Evolutionary conservation across 2,888 invertebrate genomes (phyloP), one percentile per base, ranked within the genome.

Genomic region (Merodon equestris): DNA sequence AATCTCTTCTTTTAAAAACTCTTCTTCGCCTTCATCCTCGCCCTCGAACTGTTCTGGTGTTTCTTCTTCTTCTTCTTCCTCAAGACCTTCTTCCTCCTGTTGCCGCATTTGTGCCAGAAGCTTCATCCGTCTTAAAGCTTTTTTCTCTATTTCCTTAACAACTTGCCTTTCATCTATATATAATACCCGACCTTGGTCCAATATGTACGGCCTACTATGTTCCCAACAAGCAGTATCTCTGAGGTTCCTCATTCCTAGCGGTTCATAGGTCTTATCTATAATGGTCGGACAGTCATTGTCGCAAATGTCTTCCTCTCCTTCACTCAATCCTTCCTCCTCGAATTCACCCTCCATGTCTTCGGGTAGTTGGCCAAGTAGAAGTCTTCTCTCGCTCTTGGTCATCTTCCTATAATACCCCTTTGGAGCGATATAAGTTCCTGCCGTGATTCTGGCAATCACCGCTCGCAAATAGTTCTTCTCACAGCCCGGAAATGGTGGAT

Each of bases 381-480:
- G 27, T 27, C 7, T 27, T 27, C 27, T 92, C 82, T 92, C 90
- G 38, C 91, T 83, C 42, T 85, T 85, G 0, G 86, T 87, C 85
- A 87, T 85, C 1, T 83, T 83, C 27, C 91, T 92, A 85, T 91
- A 95, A 86, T 91, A 95, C 0, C 94, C 96, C 56, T 93, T 90
- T 0, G 97, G 97, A 0, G 97, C 95, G 47, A 97, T 91, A 72
- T 93, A 93, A 0, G 96, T 95, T 4, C 93, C 92, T 0, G 96
- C 93, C 10, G 94, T 93, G 82, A 97, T 96, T 73, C 97, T 92
- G 0, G 93, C 94, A 53, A 97, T 94, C 89, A 96, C 94, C 0
- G 96, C 94, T 58, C 97, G 91, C 60, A 97, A 89, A 88, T 94
- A 96, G 88, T 97, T 92, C 18, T 91, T 91, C 90, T 97, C 97